Conservation (phyloP, 2,113 vertebrate genomes). For the Asarcornis scutulata region DNA sequence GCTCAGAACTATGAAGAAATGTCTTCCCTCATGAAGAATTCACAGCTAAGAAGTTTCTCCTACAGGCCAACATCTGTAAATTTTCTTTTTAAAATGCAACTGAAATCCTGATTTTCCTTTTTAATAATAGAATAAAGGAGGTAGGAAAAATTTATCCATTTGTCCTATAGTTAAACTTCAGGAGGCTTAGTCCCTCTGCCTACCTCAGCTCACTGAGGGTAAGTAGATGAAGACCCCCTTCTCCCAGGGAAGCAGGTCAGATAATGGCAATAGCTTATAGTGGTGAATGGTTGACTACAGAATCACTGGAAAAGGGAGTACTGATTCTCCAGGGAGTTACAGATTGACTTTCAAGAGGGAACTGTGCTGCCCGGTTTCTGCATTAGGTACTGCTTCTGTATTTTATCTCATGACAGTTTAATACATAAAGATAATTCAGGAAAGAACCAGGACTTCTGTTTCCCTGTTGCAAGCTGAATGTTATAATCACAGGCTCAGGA, state of each 20-base stretch:
- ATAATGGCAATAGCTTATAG: not conserved
- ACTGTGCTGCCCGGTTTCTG: not conserved
- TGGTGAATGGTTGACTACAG: not conserved
- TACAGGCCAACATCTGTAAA: not conserved
- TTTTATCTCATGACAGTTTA: not conserved
- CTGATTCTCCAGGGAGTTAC: not conserved
- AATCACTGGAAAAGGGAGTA: not conserved
- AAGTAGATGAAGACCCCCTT: not conserved
- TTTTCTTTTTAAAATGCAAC: not conserved
- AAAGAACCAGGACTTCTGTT: not conserved
- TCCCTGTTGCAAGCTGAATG: not conserved
- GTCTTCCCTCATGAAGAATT: not conserved
- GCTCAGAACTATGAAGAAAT: not conserved
- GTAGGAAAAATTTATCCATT: not conserved
- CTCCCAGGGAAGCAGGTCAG: not conserved
- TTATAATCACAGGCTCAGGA: not conserved
- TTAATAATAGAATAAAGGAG: not conserved
- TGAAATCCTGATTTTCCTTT: not conserved
- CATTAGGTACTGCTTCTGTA: not conserved
- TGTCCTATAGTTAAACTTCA: not conserved
- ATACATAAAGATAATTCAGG: not conserved
- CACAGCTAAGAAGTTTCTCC: not conserved
- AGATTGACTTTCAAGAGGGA: not conserved
- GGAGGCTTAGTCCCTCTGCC: not conserved
- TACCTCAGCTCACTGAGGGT: not conserved